These are phyloP conservation scores for Dipodomys spectabilis DNA, from an alignment of 2,113 vertebrate species.

Conservation along the genomic window DNA sequence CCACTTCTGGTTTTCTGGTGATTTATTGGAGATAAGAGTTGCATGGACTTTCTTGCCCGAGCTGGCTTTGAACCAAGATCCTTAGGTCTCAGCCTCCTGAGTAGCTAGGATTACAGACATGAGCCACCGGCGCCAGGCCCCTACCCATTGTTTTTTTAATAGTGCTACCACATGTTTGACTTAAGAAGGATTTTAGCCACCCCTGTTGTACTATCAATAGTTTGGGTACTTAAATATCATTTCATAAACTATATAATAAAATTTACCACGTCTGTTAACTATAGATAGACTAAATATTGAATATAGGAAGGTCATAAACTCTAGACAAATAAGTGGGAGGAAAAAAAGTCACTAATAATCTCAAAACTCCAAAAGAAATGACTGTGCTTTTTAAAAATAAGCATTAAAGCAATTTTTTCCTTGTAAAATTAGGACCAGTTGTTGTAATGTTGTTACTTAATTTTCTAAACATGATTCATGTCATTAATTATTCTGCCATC, in stretches of 20 bases:
- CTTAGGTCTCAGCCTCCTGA: no score
- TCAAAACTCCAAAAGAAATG: background rate
- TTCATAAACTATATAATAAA: background rate
- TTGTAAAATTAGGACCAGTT: background rate
- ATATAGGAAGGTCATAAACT: conserved; percentile 12
- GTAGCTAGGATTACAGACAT: no score
- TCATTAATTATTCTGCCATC: background rate
- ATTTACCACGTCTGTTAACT: background rate
- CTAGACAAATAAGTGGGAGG: background rate
- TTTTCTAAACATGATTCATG: background rate
- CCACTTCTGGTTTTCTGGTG: no score
- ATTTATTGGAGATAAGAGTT: no score
- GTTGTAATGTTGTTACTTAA: background rate
- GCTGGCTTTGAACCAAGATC: no score
- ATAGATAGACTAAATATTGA: background rate
- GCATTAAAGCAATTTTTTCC: background rate
- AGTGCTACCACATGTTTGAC: background rate
- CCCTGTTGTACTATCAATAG: background rate
- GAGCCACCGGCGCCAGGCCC: no score
- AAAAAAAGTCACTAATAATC: conserved; percentile 12
- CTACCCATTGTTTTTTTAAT: background rate
- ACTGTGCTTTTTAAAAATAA: background rate
- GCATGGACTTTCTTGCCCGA: no score
- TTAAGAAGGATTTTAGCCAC: background rate
- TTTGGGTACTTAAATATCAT: background rate